Evolutionary conservation across 2,888 invertebrate genomes (phyloP).

Genomic region (Tenthredo amoena): DNA sequence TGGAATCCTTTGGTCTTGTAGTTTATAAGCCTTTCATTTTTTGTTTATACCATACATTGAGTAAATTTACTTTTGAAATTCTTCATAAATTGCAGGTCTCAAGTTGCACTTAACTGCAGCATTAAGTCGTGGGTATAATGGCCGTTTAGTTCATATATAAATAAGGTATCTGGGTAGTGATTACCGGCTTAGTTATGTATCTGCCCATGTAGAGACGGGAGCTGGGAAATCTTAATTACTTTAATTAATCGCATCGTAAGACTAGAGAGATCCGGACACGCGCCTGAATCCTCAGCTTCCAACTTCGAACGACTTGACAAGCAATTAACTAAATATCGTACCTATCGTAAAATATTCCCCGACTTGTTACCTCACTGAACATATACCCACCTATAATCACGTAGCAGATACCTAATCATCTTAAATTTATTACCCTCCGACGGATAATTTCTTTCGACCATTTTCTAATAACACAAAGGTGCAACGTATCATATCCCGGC

Average conservation of each 20-base stretch:
- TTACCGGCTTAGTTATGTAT: conserved; percentile 1
- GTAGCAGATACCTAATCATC: conserved; percentile 14
- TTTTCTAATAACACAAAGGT: neutral
- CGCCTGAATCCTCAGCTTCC: neutral
- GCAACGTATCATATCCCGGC: neutral
- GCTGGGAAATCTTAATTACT: conserved; percentile 42
- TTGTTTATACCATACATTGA: neutral
- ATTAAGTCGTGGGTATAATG: neutral
- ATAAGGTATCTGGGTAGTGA: conserved; percentile 28
- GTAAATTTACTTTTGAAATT: neutral
- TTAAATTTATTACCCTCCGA: conserved; percentile 34
- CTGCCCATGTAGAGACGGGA: neutral
- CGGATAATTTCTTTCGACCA: neutral
- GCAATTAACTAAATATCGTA: conserved; percentile 48
- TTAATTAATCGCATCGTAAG: conserved; percentile 41
- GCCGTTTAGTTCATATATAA: conserved; percentile 8
- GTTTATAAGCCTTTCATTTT: neutral
- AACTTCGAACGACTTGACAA: conserved; percentile 35
- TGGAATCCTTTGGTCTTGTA: neutral
- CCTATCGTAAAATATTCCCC: conserved; percentile 28
- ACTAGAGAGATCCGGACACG: conserved; percentile 30
- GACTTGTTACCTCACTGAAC: neutral
- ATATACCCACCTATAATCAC: conserved; percentile 1
- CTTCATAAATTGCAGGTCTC: neutral
- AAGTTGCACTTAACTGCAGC: neutral